Evolutionary conservation across 2,888 invertebrate genomes (phyloP).

Genomic region (Drosophila austrosaltans): DNA sequence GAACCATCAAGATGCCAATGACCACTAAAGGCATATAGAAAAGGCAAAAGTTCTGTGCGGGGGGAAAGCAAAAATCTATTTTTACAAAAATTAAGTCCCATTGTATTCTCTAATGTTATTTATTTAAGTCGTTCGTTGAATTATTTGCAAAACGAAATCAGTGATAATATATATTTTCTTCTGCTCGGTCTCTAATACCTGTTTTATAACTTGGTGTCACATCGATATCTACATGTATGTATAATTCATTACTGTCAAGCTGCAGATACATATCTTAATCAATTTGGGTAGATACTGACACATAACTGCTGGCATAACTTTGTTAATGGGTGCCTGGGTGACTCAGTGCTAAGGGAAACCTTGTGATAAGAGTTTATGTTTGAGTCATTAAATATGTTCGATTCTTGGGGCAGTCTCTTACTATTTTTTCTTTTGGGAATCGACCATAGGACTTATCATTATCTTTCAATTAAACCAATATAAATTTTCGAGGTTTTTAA

Average conservation of each 20-base stretch:
- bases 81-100: too few relatives aligned
- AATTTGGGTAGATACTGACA: not conserved
- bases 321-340: not conserved
- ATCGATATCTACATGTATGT: conserved; percentile 6
- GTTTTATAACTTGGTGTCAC: not conserved
- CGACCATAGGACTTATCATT: not conserved
- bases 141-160: not conserved
- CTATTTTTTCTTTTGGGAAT: not conserved
- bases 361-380: not conserved
- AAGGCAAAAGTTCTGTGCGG: too few relatives aligned
- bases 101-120: not conserved
- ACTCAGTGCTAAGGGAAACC: not conserved
- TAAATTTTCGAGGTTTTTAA: not conserved
- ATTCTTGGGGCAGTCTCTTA: not conserved
- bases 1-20: not conserved
- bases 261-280: not conserved
- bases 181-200: not conserved
- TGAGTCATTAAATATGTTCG: not conserved
- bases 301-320: not conserved
- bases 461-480: not conserved
- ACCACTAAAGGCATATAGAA: not conserved
- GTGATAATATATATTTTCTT: not conserved
- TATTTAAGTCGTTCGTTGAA: not conserved
- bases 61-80: too few relatives aligned
- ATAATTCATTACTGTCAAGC: conserved; percentile 13